phyloP scores from a whole-genome alignment of 2,113 vertebrate species.

The Ammodytes dubius region DNA sequence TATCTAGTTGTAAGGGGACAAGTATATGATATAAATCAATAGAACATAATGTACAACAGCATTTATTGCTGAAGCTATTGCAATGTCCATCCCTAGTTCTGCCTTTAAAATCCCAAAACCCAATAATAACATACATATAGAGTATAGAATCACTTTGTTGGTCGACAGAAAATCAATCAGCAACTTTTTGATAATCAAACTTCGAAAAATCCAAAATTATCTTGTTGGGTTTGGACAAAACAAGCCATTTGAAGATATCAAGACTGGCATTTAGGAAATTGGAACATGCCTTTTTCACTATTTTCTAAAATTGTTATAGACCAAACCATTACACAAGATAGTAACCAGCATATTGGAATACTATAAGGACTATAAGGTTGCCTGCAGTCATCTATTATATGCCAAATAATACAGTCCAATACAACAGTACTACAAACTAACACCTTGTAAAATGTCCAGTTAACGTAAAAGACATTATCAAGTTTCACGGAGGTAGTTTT shows the following conservation, averaged over 20 bases:
- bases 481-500: background rate
- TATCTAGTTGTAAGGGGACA: background rate
- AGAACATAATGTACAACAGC: background rate
- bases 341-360: background rate
- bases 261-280: background rate
- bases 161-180: background rate
- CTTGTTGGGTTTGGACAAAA: background rate
- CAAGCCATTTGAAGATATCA: background rate
- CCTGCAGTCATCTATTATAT: too few relatives aligned
- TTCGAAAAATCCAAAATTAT: too few relatives aligned
- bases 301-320: background rate
- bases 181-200: background rate
- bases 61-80: background rate
- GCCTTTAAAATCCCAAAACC: background rate
- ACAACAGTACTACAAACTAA: too few relatives aligned
- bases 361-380: too few relatives aligned
- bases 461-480: too few relatives aligned
- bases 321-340: background rate
- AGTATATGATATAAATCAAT: background rate
- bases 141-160: fast-evolving
- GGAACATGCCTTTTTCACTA: background rate
- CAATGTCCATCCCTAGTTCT: background rate
- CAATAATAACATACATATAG: background rate
- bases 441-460: background rate
- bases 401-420: too few relatives aligned